Evolutionary conservation across 30 jellyfish, hydroid and myxozoan genomes (phyloP).

Genomic region (Hydractinia echinata): DNA sequence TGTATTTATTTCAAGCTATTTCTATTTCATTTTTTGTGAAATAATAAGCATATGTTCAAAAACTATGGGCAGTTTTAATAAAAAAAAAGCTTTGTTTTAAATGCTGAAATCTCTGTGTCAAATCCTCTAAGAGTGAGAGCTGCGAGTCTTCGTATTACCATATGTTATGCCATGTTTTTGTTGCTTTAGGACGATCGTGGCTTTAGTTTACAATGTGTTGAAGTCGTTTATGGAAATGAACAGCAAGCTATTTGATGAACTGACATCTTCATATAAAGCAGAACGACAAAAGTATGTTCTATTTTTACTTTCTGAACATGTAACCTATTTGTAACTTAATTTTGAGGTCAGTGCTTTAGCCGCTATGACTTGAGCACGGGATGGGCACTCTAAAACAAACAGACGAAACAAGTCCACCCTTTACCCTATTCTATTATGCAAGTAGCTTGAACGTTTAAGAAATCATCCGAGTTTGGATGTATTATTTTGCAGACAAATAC

Average conservation of each 20-base stretch:
- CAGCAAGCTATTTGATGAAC: slow-evolving; percentile 78
- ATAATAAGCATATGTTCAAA: too few relatives aligned
- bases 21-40: too few relatives aligned
- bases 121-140: background rate
- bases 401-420: too few relatives aligned
- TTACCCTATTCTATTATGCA: too few relatives aligned
- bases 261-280: slow-evolving; percentile 50
- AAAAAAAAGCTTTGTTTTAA: background rate
- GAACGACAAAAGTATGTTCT: slow-evolving; percentile 58
- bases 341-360: background rate
- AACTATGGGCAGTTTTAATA: too few relatives aligned
- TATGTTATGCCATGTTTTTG: background rate
- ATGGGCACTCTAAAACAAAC: too few relatives aligned
- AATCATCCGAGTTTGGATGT: too few relatives aligned
- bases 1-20: too few relatives aligned
- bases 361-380: background rate
- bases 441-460: too few relatives aligned
- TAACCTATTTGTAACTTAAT: background rate
- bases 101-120: background rate
- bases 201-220: slow-evolving; percentile 72
- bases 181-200: slow-evolving; percentile 66
- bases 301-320: background rate
- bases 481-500: too few relatives aligned
- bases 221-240: slow-evolving; percentile 92
- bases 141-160: background rate